Evolutionary conservation across 1,140 invertebrate genomes (phyloP).

Genomic region (Thalassaphorura encarpata): DNA sequence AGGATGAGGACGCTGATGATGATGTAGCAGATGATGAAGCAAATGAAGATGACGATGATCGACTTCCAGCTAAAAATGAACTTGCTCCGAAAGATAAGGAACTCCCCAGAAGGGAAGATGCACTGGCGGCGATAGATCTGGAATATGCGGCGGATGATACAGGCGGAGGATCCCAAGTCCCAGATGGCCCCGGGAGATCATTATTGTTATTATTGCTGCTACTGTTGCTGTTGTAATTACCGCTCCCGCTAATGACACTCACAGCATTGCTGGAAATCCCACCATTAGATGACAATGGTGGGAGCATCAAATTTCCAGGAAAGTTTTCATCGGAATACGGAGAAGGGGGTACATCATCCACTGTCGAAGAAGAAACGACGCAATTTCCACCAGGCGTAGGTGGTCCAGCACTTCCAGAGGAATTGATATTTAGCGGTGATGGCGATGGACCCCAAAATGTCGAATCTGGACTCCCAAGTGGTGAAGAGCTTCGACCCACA

Average conservation of each 20-base stretch:
- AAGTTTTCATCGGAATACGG: slow-evolving; percentile 24
- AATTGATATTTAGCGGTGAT: slow-evolving; percentile 16
- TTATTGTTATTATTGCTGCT: slow-evolving; percentile 2
- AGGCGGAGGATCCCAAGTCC: neutral
- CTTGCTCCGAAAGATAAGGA: no score
- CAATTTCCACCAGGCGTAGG: slow-evolving; percentile 28
- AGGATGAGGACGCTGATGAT: neutral
- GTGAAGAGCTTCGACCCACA: slow-evolving; percentile 14
- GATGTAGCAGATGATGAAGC: neutral
- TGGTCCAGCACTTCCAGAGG: slow-evolving; percentile 9
- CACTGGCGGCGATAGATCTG: no score
- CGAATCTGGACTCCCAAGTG: slow-evolving; percentile 28
- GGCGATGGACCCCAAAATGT: slow-evolving; percentile 25
- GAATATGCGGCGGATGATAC: neutral
- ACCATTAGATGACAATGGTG: neutral
- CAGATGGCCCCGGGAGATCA: neutral
- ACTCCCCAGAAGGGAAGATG: no score
- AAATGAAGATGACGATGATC: no score
- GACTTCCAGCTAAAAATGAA: no score
- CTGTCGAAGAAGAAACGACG: slow-evolving; percentile 30
- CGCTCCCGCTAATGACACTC: slow-evolving; percentile 5
- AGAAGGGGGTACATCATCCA: slow-evolving; percentile 25
- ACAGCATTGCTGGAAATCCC: slow-evolving; percentile 2
- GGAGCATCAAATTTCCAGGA: neutral
- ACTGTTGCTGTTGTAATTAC: neutral